Percentiles rank a stretch among this genome's conserved stretches.
These are phyloP conservation scores for Mungos mungo DNA, from an alignment of 2,113 vertebrate species.

Conservation along the genomic window DNA sequence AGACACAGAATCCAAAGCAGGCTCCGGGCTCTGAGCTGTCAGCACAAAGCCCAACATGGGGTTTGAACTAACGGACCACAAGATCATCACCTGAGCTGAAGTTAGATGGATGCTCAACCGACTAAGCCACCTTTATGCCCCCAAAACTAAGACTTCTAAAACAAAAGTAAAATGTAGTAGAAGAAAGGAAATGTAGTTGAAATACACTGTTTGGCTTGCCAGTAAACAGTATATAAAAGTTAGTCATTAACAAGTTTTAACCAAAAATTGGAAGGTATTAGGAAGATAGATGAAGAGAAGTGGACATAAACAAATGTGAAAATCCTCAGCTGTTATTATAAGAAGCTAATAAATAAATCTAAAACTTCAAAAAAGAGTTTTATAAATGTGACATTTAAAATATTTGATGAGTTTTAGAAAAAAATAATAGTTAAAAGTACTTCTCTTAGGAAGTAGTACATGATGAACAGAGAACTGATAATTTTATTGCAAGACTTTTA, in stretches of 20 bases:
- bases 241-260: slow-evolving; percentile 1
- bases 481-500: slow-evolving; percentile 21
- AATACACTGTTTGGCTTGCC: neutral
- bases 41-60: too few species aligned
- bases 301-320: neutral
- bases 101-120: too few species aligned
- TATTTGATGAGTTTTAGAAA: neutral
- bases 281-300: neutral
- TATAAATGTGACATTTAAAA: slow-evolving; percentile 1
- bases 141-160: neutral
- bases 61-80: too few species aligned
- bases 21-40: too few species aligned
- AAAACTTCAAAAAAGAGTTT: neutral
- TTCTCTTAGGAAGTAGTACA: neutral
- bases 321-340: slow-evolving; percentile 9
- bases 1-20: too few species aligned
- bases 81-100: too few species aligned
- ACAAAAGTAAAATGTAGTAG: neutral
- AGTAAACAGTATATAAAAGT: neutral
- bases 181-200: neutral
- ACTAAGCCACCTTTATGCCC: too few species aligned
- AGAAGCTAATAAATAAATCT: slow-evolving; percentile 3
- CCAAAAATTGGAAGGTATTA: neutral
- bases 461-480: neutral
- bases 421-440: neutral